Percentiles rank a stretch among this genome's conserved stretches.
Evolutionary conservation across 1,140 invertebrate genomes (phyloP).

Genomic region (Luehdorfia chinensis): DNA sequence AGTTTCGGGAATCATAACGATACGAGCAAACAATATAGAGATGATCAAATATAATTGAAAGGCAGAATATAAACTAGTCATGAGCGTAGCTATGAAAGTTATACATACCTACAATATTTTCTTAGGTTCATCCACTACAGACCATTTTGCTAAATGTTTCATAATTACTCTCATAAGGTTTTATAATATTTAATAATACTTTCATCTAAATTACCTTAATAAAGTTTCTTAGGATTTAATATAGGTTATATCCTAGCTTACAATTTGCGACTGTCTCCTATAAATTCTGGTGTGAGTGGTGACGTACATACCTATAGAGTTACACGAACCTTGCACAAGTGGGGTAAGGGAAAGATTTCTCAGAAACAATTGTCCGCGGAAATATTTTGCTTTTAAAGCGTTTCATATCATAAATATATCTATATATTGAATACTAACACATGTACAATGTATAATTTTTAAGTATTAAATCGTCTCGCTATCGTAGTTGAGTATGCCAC

Average conservation of each 20-base stretch:
- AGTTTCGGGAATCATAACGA: slow-evolving; percentile 1
- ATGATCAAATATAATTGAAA: no score
- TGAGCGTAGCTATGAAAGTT: slow-evolving; percentile 19
- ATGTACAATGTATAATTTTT: slow-evolving; percentile 25
- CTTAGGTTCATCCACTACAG: background rate
- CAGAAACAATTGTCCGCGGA: slow-evolving; percentile 37
- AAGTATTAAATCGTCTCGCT: slow-evolving; percentile 6
- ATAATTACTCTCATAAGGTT: background rate
- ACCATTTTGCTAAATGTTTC: no score
- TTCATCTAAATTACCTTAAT: slow-evolving; percentile 33
- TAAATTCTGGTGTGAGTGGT: slow-evolving; percentile 38
- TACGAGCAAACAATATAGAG: slow-evolving; percentile 1
- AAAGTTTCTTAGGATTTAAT: slow-evolving; percentile 34
- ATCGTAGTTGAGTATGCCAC: slow-evolving; percentile 1
- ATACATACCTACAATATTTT: slow-evolving; percentile 14
- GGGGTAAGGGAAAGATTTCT: slow-evolving; percentile 58
- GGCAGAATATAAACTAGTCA: no score
- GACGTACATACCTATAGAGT: slow-evolving; percentile 20
- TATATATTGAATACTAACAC: slow-evolving; percentile 15
- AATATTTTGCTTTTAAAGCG: slow-evolving; percentile 55
- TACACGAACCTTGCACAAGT: slow-evolving; percentile 51
- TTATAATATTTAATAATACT: slow-evolving; percentile 43
- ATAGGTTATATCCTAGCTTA: slow-evolving; percentile 45
- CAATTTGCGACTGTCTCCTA: slow-evolving; percentile 37
- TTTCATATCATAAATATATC: slow-evolving; percentile 26